Percentiles rank a stretch among this genome's conserved stretches.
Conservation (phyloP, 2,797 vertebrate genomes). For the Myotis findleyi region DNA sequence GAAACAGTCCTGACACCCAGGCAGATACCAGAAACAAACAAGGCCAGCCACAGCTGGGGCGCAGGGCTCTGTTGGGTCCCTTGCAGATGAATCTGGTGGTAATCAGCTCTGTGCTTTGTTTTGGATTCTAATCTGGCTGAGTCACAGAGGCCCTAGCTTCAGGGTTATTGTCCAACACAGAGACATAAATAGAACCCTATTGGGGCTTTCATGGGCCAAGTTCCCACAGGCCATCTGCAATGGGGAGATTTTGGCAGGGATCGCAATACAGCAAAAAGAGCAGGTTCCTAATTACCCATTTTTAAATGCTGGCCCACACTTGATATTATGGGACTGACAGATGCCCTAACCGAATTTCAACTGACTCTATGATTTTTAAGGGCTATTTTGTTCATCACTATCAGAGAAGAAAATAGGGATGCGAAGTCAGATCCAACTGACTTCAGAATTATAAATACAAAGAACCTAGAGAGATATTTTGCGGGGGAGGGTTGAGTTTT, state of each 20-base stretch:
- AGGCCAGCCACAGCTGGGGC: neutral
- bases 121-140: constrained; percentile 39
- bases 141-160: neutral
- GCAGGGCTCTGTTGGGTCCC: neutral
- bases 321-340: constrained; percentile 10
- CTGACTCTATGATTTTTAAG: constrained; percentile 9
- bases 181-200: constrained; percentile 3
- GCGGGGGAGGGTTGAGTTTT: neutral
- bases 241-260: neutral
- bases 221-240: neutral
- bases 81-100: neutral
- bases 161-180: neutral
- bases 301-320: constrained; percentile 44
- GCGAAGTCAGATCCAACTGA: constrained; percentile 4
- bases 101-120: neutral
- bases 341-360: constrained; percentile 31
- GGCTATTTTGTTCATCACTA: neutral
- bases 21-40: neutral
- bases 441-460: constrained; percentile 55
- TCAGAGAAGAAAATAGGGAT: constrained; percentile 37
- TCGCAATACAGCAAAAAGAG: constrained; percentile 22
- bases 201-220: neutral
- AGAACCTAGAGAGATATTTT: neutral
- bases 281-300: constrained; percentile 52
- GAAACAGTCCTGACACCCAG: neutral